These are phyloP conservation scores for Gulo gulo DNA, from an alignment of 2,113 vertebrate species.

Conservation along the genomic window DNA sequence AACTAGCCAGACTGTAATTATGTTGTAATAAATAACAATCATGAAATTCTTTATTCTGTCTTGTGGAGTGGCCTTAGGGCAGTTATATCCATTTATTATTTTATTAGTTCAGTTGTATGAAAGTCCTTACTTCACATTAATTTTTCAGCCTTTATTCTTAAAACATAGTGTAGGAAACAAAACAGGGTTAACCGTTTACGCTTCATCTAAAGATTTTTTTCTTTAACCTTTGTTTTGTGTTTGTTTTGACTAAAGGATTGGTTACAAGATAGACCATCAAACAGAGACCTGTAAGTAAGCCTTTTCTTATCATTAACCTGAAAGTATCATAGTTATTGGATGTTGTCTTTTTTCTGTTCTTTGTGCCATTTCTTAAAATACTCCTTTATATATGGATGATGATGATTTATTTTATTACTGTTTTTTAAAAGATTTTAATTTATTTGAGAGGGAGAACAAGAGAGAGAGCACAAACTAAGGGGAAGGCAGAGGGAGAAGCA, in stretches of 20 bases:
- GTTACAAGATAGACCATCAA: constrained; percentile 91
- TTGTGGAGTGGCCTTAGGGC: background rate
- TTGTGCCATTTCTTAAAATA: background rate
- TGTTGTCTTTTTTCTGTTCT: background rate
- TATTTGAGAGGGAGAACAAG: too few relatives aligned
- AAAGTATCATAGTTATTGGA: background rate
- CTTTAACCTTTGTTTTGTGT: constrained; percentile 59
- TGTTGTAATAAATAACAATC: background rate
- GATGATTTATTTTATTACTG: too few relatives aligned
- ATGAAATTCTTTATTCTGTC: background rate
- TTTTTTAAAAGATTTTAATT: too few relatives aligned
- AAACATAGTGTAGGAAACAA: constrained; percentile 16
- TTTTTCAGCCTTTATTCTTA: constrained; percentile 34
- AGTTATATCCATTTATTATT: background rate
- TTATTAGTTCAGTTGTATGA: constrained; percentile 17
- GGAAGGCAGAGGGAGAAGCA: too few relatives aligned
- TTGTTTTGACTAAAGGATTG: constrained; percentile 86
- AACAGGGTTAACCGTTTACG: background rate
- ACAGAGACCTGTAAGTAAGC: constrained; percentile 92
- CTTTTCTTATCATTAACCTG: background rate
- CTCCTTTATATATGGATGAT: background rate
- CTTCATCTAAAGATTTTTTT: constrained; percentile 34
- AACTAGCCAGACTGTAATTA: background rate
- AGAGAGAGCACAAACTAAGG: too few relatives aligned
- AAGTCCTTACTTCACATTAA: constrained; percentile 18